Percentiles rank a stretch among this genome's conserved stretches.
phyloP scores from a whole-genome alignment of 2,113 vertebrate genomes.

The Eira barbara region DNA sequence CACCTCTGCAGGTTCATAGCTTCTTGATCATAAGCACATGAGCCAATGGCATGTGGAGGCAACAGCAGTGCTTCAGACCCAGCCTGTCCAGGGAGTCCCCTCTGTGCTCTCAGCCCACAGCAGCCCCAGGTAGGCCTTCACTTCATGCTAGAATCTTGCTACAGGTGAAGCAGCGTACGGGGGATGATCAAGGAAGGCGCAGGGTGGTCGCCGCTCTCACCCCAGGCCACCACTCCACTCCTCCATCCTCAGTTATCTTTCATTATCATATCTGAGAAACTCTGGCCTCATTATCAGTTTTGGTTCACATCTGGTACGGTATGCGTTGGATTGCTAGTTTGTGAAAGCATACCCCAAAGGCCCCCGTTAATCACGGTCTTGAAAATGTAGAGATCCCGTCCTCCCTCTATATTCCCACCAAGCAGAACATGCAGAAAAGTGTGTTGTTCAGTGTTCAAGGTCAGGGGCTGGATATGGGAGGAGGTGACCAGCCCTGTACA shows the following conservation, averaged over 20 bases:
- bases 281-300: background rate
- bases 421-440: background rate
- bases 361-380: background rate
- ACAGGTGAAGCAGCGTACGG: background rate
- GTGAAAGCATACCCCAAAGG: background rate
- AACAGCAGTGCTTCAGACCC: slow-evolving; percentile 97
- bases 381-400: background rate
- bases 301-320: background rate
- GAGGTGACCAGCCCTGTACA: background rate
- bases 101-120: background rate
- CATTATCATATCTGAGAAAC: background rate
- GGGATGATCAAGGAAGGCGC: background rate
- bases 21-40: slow-evolving; percentile 98
- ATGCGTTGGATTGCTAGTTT: background rate
- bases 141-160: background rate
- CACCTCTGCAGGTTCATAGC: slow-evolving; percentile 95
- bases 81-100: slow-evolving; percentile 93
- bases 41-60: slow-evolving; percentile 95
- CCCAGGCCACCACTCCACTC: background rate
- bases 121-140: background rate
- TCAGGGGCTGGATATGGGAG: background rate
- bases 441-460: background rate
- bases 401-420: background rate
- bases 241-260: background rate
- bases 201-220: rapidly evolving